Evolutionary conservation across 2,113 vertebrate species (phyloP).

Genomic region (Chrysochloris asiatica): DNA sequence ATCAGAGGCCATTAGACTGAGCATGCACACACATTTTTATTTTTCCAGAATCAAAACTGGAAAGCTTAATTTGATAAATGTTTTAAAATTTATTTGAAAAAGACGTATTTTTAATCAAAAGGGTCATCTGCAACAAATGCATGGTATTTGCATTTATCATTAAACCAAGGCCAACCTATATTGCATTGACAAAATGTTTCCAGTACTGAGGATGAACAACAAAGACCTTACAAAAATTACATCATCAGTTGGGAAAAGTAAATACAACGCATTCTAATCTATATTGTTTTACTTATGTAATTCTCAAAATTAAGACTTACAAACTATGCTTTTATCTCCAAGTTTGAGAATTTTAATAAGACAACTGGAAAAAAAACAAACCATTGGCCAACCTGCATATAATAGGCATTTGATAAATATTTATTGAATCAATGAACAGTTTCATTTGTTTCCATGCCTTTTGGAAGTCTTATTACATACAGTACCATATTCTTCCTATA

Average conservation of each 20-base stretch:
- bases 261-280: not conserved
- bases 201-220: not conserved
- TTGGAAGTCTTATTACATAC: slow-evolving; percentile 8
- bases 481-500: not conserved
- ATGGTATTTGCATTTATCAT: not conserved
- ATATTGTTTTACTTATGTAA: not conserved
- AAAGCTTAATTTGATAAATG: not conserved
- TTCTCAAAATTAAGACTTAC: slow-evolving; percentile 5
- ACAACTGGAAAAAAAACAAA: not conserved
- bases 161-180: not conserved
- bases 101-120: not conserved
- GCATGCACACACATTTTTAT: not conserved
- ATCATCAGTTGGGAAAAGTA: not conserved
- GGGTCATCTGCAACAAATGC: not conserved
- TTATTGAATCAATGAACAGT: not conserved
- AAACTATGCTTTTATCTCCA: slow-evolving; percentile 22
- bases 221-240: not conserved
- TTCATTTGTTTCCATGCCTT: not conserved
- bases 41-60: not conserved
- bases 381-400: not conserved
- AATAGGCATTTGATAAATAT: not conserved
- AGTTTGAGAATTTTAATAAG: slow-evolving; percentile 19
- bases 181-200: not conserved
- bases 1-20: not conserved
- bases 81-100: not conserved